Evolutionary conservation across 1,140 invertebrate genomes (phyloP).

Genomic region (Neodiprion virginianus): DNA sequence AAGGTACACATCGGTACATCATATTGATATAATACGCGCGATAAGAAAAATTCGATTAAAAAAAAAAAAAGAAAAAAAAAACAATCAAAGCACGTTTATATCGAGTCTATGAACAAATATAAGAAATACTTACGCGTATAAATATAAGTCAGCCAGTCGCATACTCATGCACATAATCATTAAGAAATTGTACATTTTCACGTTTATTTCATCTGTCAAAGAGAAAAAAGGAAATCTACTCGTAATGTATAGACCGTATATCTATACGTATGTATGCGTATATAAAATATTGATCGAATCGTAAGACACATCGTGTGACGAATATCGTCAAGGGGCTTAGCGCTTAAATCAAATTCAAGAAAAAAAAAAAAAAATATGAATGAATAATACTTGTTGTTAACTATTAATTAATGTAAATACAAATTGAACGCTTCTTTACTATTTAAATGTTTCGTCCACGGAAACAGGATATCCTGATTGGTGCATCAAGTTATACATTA

Average conservation of each 20-base stretch:
- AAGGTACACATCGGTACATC: neutral
- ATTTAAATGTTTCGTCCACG: neutral
- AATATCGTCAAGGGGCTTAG: neutral
- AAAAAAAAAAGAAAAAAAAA: neutral
- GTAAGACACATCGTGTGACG: neutral
- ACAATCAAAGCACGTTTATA: neutral
- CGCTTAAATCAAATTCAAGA: neutral
- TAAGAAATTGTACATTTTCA: neutral
- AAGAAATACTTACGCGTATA: neutral
- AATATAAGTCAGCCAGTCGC: neutral
- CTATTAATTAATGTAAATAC: neutral
- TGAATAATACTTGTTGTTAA: conserved; percentile 1
- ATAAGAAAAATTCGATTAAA: neutral
- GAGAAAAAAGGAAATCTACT: no score
- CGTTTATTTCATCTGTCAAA: neutral
- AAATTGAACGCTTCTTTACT: neutral
- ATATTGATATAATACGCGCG: neutral
- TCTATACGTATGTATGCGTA: neutral
- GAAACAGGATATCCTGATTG: neutral
- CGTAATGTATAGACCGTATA: neutral
- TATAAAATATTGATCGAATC: neutral
- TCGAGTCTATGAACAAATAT: neutral
- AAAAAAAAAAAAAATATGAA: neutral
- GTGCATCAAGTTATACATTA: neutral
- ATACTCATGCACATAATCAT: neutral